Evolutionary conservation across 1,140 invertebrate genomes (phyloP).

Genomic region (Atta texana): DNA sequence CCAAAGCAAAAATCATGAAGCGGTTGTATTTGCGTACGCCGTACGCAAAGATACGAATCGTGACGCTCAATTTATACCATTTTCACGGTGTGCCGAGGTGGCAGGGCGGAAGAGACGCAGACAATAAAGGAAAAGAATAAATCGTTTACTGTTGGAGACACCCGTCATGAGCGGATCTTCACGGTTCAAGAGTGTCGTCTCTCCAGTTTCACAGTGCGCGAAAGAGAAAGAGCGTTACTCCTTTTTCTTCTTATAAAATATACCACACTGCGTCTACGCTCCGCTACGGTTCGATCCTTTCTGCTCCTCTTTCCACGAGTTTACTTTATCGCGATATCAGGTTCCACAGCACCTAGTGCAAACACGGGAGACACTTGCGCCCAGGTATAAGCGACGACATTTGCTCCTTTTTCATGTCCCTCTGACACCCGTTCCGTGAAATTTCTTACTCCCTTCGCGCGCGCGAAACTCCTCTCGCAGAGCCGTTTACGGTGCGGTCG

Average conservation of each 20-base stretch:
- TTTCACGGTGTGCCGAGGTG: slow-evolving; percentile 27
- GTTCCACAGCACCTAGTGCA: slow-evolving; percentile 53
- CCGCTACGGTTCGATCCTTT: slow-evolving; percentile 29
- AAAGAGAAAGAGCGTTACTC: background rate
- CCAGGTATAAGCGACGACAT: slow-evolving; percentile 58
- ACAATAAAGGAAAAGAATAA: slow-evolving; percentile 68
- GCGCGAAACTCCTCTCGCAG: slow-evolving; percentile 34
- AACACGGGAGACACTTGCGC: slow-evolving; percentile 59
- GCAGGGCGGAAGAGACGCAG: slow-evolving; percentile 2
- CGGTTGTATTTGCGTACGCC: slow-evolving; percentile 3
- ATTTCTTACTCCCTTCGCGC: slow-evolving; percentile 61
- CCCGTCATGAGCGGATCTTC: slow-evolving; percentile 71
- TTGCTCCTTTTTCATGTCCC: slow-evolving; percentile 64
- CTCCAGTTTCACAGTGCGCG: slow-evolving; percentile 31
- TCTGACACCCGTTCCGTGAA: slow-evolving; percentile 59
- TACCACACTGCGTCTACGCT: slow-evolving; percentile 63
- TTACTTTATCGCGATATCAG: slow-evolving; percentile 65
- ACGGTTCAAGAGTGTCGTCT: slow-evolving; percentile 61
- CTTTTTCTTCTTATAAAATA: slow-evolving; percentile 73
- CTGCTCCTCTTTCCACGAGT: slow-evolving; percentile 11
- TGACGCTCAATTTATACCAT: slow-evolving; percentile 57
- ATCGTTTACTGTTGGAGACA: slow-evolving; percentile 71
- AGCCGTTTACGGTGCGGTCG: slow-evolving; percentile 60
- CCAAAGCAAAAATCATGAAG: slow-evolving; percentile 8
- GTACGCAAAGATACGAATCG: slow-evolving; percentile 28